Conservation (phyloP, 2,113 vertebrate species). For the Gracilinanus agilis region DNA sequence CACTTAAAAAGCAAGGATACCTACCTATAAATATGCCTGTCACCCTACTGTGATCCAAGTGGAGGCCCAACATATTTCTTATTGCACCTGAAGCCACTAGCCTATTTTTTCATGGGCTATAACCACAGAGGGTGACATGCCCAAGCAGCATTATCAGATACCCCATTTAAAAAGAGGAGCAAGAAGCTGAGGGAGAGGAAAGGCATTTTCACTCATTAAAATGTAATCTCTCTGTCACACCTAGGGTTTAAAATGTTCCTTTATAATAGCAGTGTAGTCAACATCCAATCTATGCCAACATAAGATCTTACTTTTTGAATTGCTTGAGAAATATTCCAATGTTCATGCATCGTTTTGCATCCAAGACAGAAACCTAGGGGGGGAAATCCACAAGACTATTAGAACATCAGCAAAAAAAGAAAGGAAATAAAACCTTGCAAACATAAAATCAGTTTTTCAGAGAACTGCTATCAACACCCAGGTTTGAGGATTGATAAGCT, state of each 20-base stretch:
- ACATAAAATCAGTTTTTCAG: constrained; percentile 20
- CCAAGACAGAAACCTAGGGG: constrained; percentile 93
- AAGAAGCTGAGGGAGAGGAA: not conserved
- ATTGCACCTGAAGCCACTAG: not conserved
- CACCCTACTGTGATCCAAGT: not conserved
- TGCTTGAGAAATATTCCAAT: constrained; percentile 98
- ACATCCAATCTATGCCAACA: constrained; percentile 1
- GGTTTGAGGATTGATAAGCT: constrained; percentile 36
- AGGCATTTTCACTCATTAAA: not conserved
- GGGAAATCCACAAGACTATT: constrained; percentile 65
- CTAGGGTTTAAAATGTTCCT: not conserved
- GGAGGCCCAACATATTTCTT: not conserved
- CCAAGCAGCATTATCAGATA: not conserved
- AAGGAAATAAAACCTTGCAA: constrained; percentile 15
- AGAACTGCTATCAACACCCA: constrained; percentile 24
- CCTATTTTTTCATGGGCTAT: not conserved
- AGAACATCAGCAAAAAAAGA: constrained; percentile 46
- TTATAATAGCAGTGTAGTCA: not conserved
- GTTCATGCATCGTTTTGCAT: constrained; percentile 98
- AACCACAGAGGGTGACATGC: not conserved
- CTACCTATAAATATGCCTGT: not conserved
- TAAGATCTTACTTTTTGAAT: constrained; percentile 95
- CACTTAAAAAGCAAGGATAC: too few species aligned
- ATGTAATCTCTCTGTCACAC: not conserved
- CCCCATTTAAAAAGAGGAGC: not conserved